Percentiles rank a stretch among this genome's conserved stretches.
Conservation (phyloP, 2,888 invertebrate species). For the Brachypterus glaber region DNA sequence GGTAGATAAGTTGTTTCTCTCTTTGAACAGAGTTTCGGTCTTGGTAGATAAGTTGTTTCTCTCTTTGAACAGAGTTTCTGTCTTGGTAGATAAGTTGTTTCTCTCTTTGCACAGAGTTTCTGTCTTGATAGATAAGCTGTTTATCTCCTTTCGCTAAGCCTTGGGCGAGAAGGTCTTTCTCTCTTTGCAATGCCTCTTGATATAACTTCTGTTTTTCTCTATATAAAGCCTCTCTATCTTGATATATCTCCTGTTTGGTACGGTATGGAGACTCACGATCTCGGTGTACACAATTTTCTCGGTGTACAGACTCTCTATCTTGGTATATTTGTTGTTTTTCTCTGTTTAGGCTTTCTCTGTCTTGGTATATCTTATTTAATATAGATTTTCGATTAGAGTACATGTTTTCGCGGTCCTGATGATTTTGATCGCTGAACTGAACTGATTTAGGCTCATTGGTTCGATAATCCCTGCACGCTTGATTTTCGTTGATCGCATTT, state of each 20-base stretch:
- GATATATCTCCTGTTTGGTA: not conserved
- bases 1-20: no score
- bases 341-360: not conserved
- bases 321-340: not conserved
- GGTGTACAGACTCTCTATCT: not conserved
- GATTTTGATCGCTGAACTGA: not conserved
- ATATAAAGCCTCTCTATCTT: not conserved
- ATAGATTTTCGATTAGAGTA: not conserved
- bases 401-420: not conserved
- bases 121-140: not conserved
- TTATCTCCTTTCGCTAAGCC: no score
- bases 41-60: no score
- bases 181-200: no score
- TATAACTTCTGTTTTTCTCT: not conserved
- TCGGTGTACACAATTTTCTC: no score
- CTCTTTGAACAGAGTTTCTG: not conserved
- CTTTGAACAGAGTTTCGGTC: no score
- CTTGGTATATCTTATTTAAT: not conserved
- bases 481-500: constrained; percentile 24
- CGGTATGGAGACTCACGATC: not conserved
- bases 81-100: not conserved
- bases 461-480: constrained; percentile 25
- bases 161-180: no score
- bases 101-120: not conserved
- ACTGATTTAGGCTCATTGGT: constrained; percentile 17